Evolutionary conservation across 1,140 invertebrate species (phyloP), one percentile per base, ranked within the genome.

Genomic region (Ptiloglossa arizonensis): DNA sequence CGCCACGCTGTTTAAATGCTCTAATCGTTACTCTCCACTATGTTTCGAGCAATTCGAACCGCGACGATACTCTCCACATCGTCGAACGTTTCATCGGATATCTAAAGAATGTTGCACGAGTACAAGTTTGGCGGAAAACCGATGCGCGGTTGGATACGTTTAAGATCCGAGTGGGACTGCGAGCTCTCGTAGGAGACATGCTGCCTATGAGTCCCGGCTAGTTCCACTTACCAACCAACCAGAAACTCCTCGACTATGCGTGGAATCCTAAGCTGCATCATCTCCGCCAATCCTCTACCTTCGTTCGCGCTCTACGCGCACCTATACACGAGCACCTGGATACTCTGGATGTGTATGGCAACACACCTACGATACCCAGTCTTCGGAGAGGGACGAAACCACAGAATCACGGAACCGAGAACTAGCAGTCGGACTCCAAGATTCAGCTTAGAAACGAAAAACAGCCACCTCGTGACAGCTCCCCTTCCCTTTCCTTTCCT

Each of bases 141-240:
- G 29, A 72, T 38, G 35, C 50, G 50, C 69, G 75, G 50, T 74
- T 64, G 63, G 54, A 85, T 88, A 87, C 86, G 87, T 89, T 90
- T 85, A 88, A 87, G 82, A 88, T 90, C 88, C 89, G 89, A 90
- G 89, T 89, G 87, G 87, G 90, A 93, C 92, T 93, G 92, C 86
- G 91, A 89, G 83, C 86, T 91, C 91, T 89, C 91, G 90, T 91
- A 92, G 90, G 87, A 90, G 89, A 90, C 89, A 87, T 88, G 89
- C 90, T 90, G 90, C 89, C 92, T 93, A 93, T 93, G 92, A 93
- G 91, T 92, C 91, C 91, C 92, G 90, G 90, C 90, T 92, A 92
- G 92, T 91, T 90, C 92, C 91, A 93, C 92, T 93, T 93, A 93
- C 91, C 91, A 89, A 91, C 92, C 91, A 93, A 93, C 92, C 92